Evolutionary conservation across 2,113 vertebrate genomes (phyloP), one percentile per base, ranked within the genome.

Genomic region (Rynchops niger): DNA sequence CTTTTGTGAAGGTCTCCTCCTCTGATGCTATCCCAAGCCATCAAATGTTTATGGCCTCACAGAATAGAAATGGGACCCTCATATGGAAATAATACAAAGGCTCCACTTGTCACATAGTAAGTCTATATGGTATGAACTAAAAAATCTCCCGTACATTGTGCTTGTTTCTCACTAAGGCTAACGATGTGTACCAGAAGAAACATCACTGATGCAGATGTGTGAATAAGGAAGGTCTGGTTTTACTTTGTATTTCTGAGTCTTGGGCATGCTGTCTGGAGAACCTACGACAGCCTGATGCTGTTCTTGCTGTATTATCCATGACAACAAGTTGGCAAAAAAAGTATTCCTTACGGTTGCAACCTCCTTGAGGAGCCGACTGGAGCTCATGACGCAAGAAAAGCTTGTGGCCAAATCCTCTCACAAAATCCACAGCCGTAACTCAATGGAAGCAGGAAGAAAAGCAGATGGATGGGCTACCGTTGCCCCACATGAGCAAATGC

Each of bases 321-420:
- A 90, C 80, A 92, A 81, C 50, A 91, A 69, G 61, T 69, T 95
- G 95, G 65, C 88, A 84, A 94, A 93, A 66, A 40, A 91, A 72
- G 15, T 27, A 32, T 77, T 92, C n/a, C 47, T 73, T 34, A 20
- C 0, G 1, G 45, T 47, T 67, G 50, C 52, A 92, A 25, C 88
- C 80, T 92, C 67, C 81, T 69, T 71, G 43, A 92, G 52, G 43
- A 94, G 42, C 76, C 0, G 5, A 4, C 34, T 6, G 71, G 79
- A 85, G 62, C 87, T 90, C 12, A 0, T 13, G 73, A 73, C 9
- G 47, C 47, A 52, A 88, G 87, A 87, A 82, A 22, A 1, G 0
- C 25, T 42, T 12, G 34, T 65, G 81, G 52, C 52, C 40, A 76
- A 84, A 79, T 5, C 38, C 9, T 27, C 63, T 58, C 2, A 0